Conservation (phyloP, 2,797 vertebrate species). For the Schizothorax lantsangensis region DNA sequence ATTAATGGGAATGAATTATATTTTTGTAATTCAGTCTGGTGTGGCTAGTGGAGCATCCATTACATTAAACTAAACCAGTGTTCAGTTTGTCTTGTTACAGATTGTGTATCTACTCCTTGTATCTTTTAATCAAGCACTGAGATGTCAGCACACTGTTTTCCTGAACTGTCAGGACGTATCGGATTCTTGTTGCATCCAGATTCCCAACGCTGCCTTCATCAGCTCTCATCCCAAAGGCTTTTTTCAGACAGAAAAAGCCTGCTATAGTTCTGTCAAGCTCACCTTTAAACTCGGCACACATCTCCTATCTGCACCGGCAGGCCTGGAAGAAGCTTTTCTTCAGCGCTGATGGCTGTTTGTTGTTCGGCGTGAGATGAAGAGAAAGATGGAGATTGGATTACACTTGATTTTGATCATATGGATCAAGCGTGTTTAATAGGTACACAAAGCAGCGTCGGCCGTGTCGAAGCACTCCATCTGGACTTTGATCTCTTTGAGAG, state of each 20-base stretch:
- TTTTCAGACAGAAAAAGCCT: not conserved
- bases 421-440: conserved; percentile 14
- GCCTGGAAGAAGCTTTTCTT: conserved; percentile 25
- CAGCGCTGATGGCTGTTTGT: conserved; percentile 31
- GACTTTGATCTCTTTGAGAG: conserved; percentile 34
- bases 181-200: conserved; percentile 11
- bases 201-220: conserved; percentile 48
- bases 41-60: not conserved
- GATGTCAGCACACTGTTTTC: not conserved
- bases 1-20: not conserved
- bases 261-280: conserved; percentile 42
- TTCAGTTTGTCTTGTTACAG: not conserved
- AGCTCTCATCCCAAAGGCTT: conserved; percentile 1
- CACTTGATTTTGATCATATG: conserved; percentile 7
- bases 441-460: not conserved
- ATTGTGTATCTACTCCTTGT: not conserved
- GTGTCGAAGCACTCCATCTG: conserved; percentile 3
- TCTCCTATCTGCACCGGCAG: conserved; percentile 25
- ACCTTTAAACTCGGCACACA: conserved; percentile 33
- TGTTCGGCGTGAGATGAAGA: conserved; percentile 23
- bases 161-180: not conserved
- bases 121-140: not conserved
- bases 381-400: not conserved
- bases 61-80: not conserved
- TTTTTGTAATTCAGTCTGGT: not conserved